Evolutionary conservation across 2,888 invertebrate species (phyloP).

Genomic region (Chromoteleia sp.): DNA sequence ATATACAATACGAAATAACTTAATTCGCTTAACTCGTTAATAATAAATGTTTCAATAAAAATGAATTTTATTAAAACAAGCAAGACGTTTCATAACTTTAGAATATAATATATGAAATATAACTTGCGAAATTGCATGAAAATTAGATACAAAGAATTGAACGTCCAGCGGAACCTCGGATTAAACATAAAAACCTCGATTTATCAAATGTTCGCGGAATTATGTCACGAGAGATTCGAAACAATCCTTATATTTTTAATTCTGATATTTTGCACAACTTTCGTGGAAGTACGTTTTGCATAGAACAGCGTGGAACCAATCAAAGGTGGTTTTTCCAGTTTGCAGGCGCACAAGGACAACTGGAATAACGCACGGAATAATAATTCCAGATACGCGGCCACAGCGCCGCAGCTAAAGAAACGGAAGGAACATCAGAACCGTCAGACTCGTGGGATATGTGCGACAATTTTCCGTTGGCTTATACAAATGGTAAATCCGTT

Average conservation of each 20-base stretch:
- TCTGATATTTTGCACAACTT: neutral
- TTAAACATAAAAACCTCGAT: neutral
- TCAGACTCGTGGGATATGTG: slow-evolving; percentile 66
- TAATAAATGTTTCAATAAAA: no score
- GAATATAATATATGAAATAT: no score
- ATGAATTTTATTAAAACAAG: no score
- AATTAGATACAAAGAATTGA: no score
- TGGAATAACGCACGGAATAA: slow-evolving; percentile 55
- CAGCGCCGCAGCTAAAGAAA: slow-evolving; percentile 46
- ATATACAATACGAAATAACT: no score
- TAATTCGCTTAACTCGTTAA: no score
- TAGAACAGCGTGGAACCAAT: slow-evolving; percentile 27
- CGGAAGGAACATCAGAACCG: slow-evolving; percentile 42
- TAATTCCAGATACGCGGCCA: slow-evolving; percentile 45
- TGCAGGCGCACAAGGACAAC: slow-evolving; percentile 35
- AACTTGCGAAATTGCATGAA: no score
- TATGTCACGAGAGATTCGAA: no score
- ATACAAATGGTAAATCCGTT: slow-evolving; percentile 73
- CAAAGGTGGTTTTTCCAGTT: slow-evolving; percentile 43
- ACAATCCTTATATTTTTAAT: neutral
- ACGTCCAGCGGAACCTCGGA: no score
- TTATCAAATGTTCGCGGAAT: neutral
- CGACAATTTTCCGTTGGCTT: slow-evolving; percentile 73
- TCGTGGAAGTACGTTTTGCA: slow-evolving; percentile 4
- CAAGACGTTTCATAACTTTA: no score